These are phyloP conservation scores for Lasioglossum calceatum DNA, from an alignment of 2,888 invertebrate genomes.

Conservation along the genomic window DNA sequence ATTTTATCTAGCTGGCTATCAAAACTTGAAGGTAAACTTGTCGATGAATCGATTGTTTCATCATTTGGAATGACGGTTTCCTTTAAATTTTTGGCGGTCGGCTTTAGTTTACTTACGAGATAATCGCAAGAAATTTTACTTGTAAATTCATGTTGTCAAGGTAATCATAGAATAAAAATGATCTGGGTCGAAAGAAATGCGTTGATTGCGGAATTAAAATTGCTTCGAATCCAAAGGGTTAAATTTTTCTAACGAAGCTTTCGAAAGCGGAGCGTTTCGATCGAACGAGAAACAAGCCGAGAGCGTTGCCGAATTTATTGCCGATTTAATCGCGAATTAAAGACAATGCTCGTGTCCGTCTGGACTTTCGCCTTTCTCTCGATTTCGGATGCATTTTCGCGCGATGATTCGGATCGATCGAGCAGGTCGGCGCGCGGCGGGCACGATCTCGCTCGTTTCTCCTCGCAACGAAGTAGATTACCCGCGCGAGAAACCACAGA, in stretches of 20 bases:
- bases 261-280: background rate
- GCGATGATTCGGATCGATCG: conserved; percentile 9
- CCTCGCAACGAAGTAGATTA: background rate
- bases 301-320: background rate
- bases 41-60: too few species aligned
- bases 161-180: too few species aligned
- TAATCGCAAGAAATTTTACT: too few species aligned
- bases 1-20: too few species aligned
- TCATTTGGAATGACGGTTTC: too few species aligned
- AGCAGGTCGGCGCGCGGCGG: background rate
- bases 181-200: too few species aligned
- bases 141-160: too few species aligned
- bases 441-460: background rate
- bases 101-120: too few species aligned
- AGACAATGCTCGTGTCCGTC: background rate
- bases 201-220: too few species aligned
- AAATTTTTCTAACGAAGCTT: background rate
- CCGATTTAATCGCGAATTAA: background rate
- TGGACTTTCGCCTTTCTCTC: conserved; percentile 8
- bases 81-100: too few species aligned
- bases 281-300: background rate
- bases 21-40: too few species aligned
- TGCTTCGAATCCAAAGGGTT: too few species aligned
- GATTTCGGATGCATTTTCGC: background rate
- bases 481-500: background rate